Conservation (phyloP, 2,888 invertebrate genomes). For the Nineta flava region DNA sequence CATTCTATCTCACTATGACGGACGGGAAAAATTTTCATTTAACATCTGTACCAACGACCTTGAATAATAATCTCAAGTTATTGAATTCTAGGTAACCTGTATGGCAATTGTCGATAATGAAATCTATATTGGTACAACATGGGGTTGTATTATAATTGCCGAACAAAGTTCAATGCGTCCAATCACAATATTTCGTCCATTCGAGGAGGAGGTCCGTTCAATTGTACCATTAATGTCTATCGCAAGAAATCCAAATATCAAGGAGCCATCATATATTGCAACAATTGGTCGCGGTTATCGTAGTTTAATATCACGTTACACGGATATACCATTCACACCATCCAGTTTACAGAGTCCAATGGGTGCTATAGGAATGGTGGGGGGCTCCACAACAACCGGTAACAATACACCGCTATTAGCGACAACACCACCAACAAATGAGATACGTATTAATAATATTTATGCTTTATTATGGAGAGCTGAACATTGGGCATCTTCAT, state of each 20-base stretch:
- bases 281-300: conserved; percentile 77
- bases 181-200: conserved; percentile 82
- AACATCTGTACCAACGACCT: too few species aligned
- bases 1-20: too few species aligned
- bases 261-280: conserved; percentile 40
- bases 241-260: conserved; percentile 23
- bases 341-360: conserved; percentile 9
- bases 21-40: too few species aligned
- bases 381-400: too few species aligned
- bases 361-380: too few species aligned
- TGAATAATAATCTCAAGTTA: too few species aligned
- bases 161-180: conserved; percentile 67
- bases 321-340: conserved; percentile 29
- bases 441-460: conserved; percentile 27
- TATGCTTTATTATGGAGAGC: conserved; percentile 58
- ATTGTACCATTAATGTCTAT: conserved; percentile 39
- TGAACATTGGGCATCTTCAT: conserved; percentile 45
- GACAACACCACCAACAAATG: conserved; percentile 8
- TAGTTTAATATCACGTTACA: conserved; percentile 49
- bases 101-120: conserved; percentile 49
- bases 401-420: not conserved
- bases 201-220: conserved; percentile 60
- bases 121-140: conserved; percentile 83
- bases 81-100: conserved; percentile 43
- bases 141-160: conserved; percentile 87